A percentile compares a stretch with the other conserved stretches of the same genome.
phyloP scores from a whole-genome alignment of 2,888 invertebrate genomes.

The Drosophila demipolita region DNA sequence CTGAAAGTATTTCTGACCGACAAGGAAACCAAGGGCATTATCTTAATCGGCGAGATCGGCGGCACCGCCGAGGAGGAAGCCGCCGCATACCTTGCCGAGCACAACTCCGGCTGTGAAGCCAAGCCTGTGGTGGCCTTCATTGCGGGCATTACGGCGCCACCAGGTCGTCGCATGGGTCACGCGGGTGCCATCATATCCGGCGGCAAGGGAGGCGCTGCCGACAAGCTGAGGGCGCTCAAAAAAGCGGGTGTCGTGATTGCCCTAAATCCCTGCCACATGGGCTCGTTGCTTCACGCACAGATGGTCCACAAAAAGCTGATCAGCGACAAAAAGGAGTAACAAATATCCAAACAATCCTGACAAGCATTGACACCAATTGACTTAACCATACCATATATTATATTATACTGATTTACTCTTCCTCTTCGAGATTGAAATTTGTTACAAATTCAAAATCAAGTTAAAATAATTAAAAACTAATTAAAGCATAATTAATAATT shows the following conservation, averaged over 20 bases:
- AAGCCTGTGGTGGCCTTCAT: conserved; percentile 99
- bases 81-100: conserved; percentile 92
- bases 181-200: conserved; percentile 99
- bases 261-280: conserved; percentile 96
- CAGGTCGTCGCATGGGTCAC: conserved; percentile 99
- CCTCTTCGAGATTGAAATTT: not conserved
- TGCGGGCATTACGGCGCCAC: conserved; percentile 98
- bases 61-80: conserved; percentile 98
- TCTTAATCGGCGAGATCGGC: conserved; percentile 99
- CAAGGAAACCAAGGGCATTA: conserved; percentile 96
- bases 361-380: not conserved
- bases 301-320: conserved; percentile 91
- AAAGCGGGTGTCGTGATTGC: conserved; percentile 96
- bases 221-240: conserved; percentile 97
- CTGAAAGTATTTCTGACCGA: conserved; percentile 97
- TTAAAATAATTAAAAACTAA: not conserved
- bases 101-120: conserved; percentile 92
- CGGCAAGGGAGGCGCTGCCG: conserved; percentile 98
- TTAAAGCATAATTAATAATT: no score
- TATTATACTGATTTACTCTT: no score
- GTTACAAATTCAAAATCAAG: not conserved
- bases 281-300: conserved; percentile 92
- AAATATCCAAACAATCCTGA: not conserved
- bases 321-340: not conserved
- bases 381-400: no score